Percentiles rank a stretch among this genome's conserved stretches.
These are phyloP conservation scores for Tenebrosternarchus preto DNA, from an alignment of 2,113 vertebrate genomes.

Conservation along the genomic window DNA sequence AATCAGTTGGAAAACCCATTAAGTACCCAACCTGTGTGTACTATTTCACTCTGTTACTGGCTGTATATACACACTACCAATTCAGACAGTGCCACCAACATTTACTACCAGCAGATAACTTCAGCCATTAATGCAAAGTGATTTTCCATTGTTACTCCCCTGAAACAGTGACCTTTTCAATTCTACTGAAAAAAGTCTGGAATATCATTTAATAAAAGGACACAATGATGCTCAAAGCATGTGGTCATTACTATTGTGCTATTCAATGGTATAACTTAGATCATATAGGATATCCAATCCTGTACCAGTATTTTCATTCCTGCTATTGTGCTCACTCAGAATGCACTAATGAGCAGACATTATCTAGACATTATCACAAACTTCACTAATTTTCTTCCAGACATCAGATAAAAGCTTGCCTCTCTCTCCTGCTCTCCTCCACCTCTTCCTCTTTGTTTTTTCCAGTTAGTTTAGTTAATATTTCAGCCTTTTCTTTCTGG, in stretches of 20 bases:
- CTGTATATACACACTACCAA: slow-evolving; percentile 2
- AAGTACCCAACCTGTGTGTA: slow-evolving; percentile 1
- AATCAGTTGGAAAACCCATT: slow-evolving; percentile 1
- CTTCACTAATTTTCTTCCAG: slow-evolving; percentile 18
- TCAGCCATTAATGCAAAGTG: neutral
- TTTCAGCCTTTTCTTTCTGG: slow-evolving; percentile 32
- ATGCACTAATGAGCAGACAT: neutral
- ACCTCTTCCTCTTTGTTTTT: slow-evolving; percentile 57
- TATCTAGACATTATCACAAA: neutral
- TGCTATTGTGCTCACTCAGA: neutral
- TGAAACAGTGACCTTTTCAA: neutral
- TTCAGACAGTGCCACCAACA: neutral
- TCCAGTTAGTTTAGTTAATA: slow-evolving; percentile 54
- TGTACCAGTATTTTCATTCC: neutral
- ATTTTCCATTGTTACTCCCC: neutral
- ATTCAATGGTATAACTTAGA: too few relatives aligned
- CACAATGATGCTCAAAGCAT: neutral
- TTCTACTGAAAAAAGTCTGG: neutral
- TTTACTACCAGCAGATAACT: neutral
- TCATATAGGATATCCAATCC: neutral
- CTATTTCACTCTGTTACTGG: slow-evolving; percentile 26
- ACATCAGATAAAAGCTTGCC: slow-evolving; percentile 52
- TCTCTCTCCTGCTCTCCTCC: neutral
- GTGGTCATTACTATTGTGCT: neutral
- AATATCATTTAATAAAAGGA: neutral